Percentiles rank a stretch among this genome's conserved stretches.
Evolutionary conservation across 2,113 vertebrate genomes (phyloP).

Genomic region (Larimichthys polyactis): DNA sequence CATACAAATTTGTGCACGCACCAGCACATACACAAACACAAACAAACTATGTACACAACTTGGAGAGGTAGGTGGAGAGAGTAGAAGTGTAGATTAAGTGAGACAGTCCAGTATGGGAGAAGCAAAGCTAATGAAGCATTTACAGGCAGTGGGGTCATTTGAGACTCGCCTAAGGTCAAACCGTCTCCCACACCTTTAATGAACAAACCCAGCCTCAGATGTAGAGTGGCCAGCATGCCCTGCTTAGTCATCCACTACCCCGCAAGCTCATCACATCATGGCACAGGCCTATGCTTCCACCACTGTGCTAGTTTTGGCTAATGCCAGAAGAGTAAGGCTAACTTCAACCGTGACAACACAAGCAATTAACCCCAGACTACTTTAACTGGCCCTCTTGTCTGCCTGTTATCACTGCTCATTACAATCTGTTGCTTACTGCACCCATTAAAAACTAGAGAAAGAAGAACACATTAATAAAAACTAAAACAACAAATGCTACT

Average conservation of each 20-base stretch:
- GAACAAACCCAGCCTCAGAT: slow-evolving; percentile 55
- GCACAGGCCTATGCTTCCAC: slow-evolving; percentile 43
- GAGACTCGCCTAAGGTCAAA: slow-evolving; percentile 67
- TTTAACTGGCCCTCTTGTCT: slow-evolving; percentile 35
- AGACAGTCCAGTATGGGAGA: slow-evolving; percentile 49
- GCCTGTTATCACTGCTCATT: slow-evolving; percentile 55
- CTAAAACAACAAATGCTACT: not conserved
- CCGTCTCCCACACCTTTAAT: slow-evolving; percentile 69
- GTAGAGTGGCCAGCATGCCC: slow-evolving; percentile 42
- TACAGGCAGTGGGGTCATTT: slow-evolving; percentile 58
- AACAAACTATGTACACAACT: slow-evolving; percentile 64
- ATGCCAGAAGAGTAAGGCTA: slow-evolving; percentile 54
- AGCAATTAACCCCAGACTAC: slow-evolving; percentile 72
- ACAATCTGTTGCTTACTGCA: slow-evolving; percentile 33
- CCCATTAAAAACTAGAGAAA: slow-evolving; percentile 36
- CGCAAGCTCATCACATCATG: slow-evolving; percentile 57
- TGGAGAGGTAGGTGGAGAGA: slow-evolving; percentile 26
- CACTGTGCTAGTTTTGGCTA: slow-evolving; percentile 45
- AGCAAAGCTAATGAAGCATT: slow-evolving; percentile 71
- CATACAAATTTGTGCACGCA: slow-evolving; percentile 63
- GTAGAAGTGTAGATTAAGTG: slow-evolving; percentile 46
- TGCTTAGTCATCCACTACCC: slow-evolving; percentile 71
- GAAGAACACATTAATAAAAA: not conserved
- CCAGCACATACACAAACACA: slow-evolving; percentile 63
- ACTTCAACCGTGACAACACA: slow-evolving; percentile 48